Evolutionary conservation across 2,888 invertebrate genomes (phyloP).

Genomic region (Ophion ellenae): DNA sequence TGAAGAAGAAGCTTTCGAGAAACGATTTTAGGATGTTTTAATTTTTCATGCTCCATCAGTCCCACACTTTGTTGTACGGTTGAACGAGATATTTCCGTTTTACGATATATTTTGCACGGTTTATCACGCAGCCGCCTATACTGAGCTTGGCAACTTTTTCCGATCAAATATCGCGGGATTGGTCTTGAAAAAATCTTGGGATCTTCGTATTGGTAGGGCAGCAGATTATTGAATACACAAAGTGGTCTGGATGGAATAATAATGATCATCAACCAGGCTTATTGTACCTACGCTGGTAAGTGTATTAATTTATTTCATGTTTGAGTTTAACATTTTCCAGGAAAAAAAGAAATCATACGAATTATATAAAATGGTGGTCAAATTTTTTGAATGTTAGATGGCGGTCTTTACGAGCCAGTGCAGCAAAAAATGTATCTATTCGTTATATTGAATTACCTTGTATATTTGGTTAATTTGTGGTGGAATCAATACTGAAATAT

Average conservation of each 20-base stretch:
- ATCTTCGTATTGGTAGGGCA: constrained; percentile 10
- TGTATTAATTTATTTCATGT: neutral
- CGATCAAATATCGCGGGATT: neutral
- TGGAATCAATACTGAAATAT: too few relatives aligned
- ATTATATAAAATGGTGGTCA: too few relatives aligned
- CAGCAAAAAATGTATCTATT: too few relatives aligned
- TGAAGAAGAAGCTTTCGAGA: neutral
- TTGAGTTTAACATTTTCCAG: neutral
- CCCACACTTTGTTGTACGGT: neutral
- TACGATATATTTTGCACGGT: neutral
- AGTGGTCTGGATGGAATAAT: neutral
- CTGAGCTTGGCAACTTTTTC: neutral
- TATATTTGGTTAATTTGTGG: too few relatives aligned
- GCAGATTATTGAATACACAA: neutral
- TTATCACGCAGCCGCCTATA: neutral
- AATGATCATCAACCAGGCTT: neutral
- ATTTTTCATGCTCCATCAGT: constrained; percentile 2
- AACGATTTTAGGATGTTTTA: neutral
- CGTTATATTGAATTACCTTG: too few relatives aligned
- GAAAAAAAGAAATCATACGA: too few relatives aligned
- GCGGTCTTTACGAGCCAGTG: too few relatives aligned
- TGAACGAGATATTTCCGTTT: constrained; percentile 6
- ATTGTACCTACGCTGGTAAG: constrained; percentile 18
- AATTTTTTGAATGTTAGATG: too few relatives aligned
- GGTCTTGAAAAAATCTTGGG: neutral